Conservation (phyloP, 2,113 vertebrate species). For the Nesogale talazaci region DNA sequence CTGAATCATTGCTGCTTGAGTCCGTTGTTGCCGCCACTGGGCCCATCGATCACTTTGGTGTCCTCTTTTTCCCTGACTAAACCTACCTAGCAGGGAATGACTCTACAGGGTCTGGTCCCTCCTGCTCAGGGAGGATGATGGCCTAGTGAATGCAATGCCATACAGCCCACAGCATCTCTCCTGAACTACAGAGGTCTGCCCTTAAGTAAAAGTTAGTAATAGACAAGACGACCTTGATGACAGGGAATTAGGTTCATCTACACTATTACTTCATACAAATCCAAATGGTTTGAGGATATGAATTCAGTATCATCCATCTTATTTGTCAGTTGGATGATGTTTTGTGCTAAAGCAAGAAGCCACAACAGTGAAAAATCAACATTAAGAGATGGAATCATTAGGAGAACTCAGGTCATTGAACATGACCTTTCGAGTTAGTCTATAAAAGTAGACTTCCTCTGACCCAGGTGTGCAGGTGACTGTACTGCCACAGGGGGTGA, state of each 20-base stretch:
- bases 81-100: too few relatives aligned
- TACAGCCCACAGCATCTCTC: background rate
- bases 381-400: slow-evolving; percentile 11
- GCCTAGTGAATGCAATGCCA: background rate
- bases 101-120: background rate
- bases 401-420: background rate
- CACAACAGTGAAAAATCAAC: background rate
- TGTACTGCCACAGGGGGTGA: too few relatives aligned
- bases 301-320: background rate
- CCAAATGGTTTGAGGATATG: background rate
- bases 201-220: background rate
- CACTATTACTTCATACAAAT: background rate
- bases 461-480: too few relatives aligned
- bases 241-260: background rate
- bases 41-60: background rate
- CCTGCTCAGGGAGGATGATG: slow-evolving; percentile 15
- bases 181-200: background rate
- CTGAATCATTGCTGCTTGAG: background rate
- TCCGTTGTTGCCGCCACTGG: background rate
- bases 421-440: background rate
- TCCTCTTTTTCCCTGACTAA: background rate
- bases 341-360: slow-evolving; percentile 2
- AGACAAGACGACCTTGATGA: background rate
- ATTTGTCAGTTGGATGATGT: background rate
- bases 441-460: background rate